phyloP scores from a whole-genome alignment of 2,888 invertebrate species.

The Netelia melanura region DNA sequence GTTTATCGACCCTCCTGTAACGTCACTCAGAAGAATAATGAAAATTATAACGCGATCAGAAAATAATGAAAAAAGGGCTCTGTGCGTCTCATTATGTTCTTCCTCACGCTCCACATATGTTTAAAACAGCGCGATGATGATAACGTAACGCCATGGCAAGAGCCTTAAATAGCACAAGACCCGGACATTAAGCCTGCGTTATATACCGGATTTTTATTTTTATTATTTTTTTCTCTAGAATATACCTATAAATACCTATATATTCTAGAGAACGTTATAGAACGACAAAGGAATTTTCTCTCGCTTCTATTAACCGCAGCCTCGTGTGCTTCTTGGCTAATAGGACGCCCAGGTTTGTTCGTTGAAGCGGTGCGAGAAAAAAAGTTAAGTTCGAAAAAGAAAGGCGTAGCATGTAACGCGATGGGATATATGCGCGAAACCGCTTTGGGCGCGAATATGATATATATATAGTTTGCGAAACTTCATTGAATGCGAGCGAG shows the following conservation, averaged over 20 bases:
- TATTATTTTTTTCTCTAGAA: slow-evolving; percentile 14
- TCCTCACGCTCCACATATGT: slow-evolving; percentile 61
- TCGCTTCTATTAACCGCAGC: slow-evolving; percentile 39
- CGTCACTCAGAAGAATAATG: slow-evolving; percentile 50
- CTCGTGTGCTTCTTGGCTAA: slow-evolving; percentile 38
- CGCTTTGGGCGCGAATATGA: slow-evolving; percentile 8
- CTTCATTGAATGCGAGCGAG: slow-evolving; percentile 32
- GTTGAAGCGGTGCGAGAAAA: slow-evolving; percentile 40
- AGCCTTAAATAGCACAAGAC: slow-evolving; percentile 17
- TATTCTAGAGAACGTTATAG: not conserved
- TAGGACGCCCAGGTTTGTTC: slow-evolving; percentile 43
- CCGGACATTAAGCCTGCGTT: slow-evolving; percentile 50
- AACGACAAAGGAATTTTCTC: slow-evolving; percentile 61
- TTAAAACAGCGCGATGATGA: slow-evolving; percentile 21
- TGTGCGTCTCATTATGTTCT: slow-evolving; percentile 71
- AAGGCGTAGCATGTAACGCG: slow-evolving; percentile 26
- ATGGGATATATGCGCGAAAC: slow-evolving; percentile 41
- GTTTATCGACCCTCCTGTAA: slow-evolving; percentile 51
- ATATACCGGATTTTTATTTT: slow-evolving; percentile 33
- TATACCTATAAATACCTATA: not conserved
- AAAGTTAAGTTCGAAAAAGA: slow-evolving; percentile 32
- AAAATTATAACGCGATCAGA: slow-evolving; percentile 63
- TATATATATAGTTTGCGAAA: slow-evolving; percentile 39
- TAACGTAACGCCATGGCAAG: slow-evolving; percentile 9
- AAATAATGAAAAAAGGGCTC: slow-evolving; percentile 70